Evolutionary conservation across 2,113 vertebrate species (phyloP).

Genomic region (Euleptes europaea): DNA sequence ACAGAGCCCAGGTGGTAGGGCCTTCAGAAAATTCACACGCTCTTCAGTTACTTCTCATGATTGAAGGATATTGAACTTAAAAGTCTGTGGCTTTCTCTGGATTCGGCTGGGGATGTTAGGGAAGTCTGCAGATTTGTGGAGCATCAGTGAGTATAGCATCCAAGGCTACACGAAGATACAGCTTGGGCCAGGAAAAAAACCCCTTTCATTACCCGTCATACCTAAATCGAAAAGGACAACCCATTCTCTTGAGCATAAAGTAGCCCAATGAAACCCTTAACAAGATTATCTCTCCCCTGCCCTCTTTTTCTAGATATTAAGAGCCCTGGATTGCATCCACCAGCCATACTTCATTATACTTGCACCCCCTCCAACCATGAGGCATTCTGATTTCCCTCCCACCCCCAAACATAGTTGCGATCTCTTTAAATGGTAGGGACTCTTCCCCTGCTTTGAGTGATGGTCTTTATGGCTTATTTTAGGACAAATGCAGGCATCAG

Average conservation of each 20-base stretch:
- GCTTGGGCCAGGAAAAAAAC: background rate
- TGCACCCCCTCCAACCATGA: rapidly evolving
- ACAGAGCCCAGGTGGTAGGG: background rate
- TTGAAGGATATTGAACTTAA: conserved; percentile 42
- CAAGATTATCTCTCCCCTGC: background rate
- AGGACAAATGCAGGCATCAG: background rate
- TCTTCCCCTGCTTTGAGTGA: background rate
- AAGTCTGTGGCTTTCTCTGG: conserved; percentile 32
- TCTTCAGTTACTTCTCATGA: conserved; percentile 36
- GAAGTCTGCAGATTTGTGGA: conserved; percentile 6
- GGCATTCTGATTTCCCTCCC: background rate
- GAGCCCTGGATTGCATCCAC: background rate
- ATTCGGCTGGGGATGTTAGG: background rate
- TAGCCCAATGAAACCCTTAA: background rate
- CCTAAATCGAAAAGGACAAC: background rate
- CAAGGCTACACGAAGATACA: rapidly evolving
- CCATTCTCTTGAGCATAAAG: background rate
- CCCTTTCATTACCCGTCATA: background rate
- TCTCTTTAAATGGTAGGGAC: background rate
- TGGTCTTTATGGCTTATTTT: conserved; percentile 4
- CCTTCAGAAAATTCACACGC: background rate
- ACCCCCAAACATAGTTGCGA: background rate
- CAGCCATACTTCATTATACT: background rate
- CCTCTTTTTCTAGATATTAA: background rate
- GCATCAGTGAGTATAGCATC: background rate